Conservation (phyloP, 37 sponge, comb jelly and placozoan species). For the Eunapius fragilis region DNA sequence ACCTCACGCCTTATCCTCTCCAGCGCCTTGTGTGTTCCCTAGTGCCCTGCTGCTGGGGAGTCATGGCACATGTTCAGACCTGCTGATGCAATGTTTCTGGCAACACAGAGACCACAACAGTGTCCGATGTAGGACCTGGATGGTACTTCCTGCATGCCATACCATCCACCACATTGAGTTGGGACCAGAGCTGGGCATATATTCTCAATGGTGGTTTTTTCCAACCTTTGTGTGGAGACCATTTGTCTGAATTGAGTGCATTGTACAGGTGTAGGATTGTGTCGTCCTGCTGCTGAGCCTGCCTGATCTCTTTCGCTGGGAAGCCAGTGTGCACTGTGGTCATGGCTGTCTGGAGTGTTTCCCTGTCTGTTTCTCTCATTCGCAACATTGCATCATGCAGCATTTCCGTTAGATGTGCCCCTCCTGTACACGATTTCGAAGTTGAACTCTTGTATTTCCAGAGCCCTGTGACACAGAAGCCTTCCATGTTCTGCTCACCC, state of each 20-base stretch:
- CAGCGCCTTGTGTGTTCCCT: constrained; percentile 54
- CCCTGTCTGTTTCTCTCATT: background rate
- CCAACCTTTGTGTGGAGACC: constrained; percentile 13
- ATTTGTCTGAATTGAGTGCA: background rate
- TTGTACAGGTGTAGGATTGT: background rate
- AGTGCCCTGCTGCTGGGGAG: constrained; percentile 47
- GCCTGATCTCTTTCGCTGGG: background rate
- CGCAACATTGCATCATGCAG: constrained; percentile 64
- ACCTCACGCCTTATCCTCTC: constrained; percentile 20
- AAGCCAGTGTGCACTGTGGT: background rate
- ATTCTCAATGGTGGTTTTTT: constrained; percentile 32
- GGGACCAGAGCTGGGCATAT: constrained; percentile 51
- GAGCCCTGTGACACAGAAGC: constrained; percentile 50
- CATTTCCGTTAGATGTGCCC: constrained; percentile 48
- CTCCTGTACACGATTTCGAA: constrained; percentile 40
- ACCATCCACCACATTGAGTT: constrained; percentile 43
- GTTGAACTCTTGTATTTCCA: constrained; percentile 47
- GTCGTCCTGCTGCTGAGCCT: background rate
- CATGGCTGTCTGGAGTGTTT: background rate
- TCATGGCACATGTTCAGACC: constrained; percentile 21
- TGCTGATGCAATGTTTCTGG: constrained; percentile 2
- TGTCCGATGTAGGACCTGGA: constrained; percentile 13
- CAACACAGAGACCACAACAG: constrained; percentile 29
- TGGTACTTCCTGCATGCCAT: constrained; percentile 36
- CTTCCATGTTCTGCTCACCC: constrained; percentile 59